Evolutionary conservation across 2,113 vertebrate species (phyloP).

Genomic region (Chaetodon trifascialis): DNA sequence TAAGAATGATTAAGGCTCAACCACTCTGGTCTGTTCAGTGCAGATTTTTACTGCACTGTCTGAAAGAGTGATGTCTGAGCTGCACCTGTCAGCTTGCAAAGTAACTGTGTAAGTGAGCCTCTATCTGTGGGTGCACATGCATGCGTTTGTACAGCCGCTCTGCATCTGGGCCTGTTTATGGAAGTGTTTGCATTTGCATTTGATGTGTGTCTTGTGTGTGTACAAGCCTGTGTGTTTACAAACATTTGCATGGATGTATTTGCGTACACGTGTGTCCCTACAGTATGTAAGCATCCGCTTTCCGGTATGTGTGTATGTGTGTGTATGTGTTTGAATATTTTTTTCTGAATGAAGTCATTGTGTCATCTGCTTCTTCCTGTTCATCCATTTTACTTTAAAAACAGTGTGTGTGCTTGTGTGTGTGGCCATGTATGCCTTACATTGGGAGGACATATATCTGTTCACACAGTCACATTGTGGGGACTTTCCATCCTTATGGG

Average conservation of each 20-base stretch:
- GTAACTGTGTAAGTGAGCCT: not conserved
- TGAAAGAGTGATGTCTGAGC: conserved; percentile 57
- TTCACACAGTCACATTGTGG: not conserved
- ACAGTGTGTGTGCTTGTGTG: conserved; percentile 1
- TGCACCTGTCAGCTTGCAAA: conserved; percentile 44
- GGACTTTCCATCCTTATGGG: too few species aligned
- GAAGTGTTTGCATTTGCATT: not conserved
- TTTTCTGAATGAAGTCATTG: conserved; percentile 31
- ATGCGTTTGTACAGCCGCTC: not conserved
- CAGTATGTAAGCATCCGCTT: not conserved
- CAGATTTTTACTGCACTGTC: conserved; percentile 37
- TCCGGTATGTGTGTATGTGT: not conserved
- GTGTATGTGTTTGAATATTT: conserved; percentile 5
- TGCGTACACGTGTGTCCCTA: not conserved
- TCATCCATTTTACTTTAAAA: conserved; percentile 30
- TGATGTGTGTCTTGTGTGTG: not conserved
- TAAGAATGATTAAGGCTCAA: conserved; percentile 66
- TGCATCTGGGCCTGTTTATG: not conserved
- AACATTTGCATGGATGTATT: not conserved
- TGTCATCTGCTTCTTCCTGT: conserved; percentile 8
- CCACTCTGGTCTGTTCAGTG: conserved; percentile 39
- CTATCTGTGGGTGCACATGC: conserved; percentile 6
- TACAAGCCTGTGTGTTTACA: not conserved
- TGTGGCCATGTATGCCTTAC: not conserved
- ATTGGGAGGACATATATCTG: not conserved